Base-by-base conservation (phyloP, 2,797 vertebrate genomes). In the Mergus octosetaceus region DNA sequence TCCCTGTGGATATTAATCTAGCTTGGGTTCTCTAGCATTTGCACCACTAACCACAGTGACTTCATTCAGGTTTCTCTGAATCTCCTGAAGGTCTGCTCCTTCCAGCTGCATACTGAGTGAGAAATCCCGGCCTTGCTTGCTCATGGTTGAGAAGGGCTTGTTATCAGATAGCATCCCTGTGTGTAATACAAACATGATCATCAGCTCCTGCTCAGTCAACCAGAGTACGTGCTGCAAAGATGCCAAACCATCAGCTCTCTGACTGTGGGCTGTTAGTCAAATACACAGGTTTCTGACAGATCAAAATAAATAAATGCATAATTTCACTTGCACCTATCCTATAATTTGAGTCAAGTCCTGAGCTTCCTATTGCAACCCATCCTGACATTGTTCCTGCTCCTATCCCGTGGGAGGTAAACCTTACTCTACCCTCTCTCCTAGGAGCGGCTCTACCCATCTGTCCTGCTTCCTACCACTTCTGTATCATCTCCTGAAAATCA, bases 381-480 rank as follows among this genome's bases (percentile, higher is more conserved):
- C 5, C 28, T 91, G 1, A 3, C 20, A 36, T 28, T 30, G 6
- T 6, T 84, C 25, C 61, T 54, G 17, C 18, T 89, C 19, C 16
- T 58, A 0, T 88, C 84, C 73, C 0, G 1, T 71, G 39, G 54
- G 61, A 90, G 64, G 74, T 79, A 86, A 82, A 73, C 9, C 32
- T 72, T 90, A 10, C 21, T 73, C 39, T 92, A 43, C 43, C 57
- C 32, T 93, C 94, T 87, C 57, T 88, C 28, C 28, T 34, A 71
- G 49, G 58, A 88, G 8, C 39, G 92, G 25, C 36, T 82, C 45
- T 77, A 61, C 12, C 10, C 36, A 11, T 71, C 27, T 74, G 49
- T 71, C 65, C 81, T 87, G 34, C 45, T 92, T 92, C 38, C 81
- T 82, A 34, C 79, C 71, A 70, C 53, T 65, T 32, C 57, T 77